Base-by-base conservation (phyloP, 2,113 vertebrate species). In the Pycnonotus jocosus region DNA sequence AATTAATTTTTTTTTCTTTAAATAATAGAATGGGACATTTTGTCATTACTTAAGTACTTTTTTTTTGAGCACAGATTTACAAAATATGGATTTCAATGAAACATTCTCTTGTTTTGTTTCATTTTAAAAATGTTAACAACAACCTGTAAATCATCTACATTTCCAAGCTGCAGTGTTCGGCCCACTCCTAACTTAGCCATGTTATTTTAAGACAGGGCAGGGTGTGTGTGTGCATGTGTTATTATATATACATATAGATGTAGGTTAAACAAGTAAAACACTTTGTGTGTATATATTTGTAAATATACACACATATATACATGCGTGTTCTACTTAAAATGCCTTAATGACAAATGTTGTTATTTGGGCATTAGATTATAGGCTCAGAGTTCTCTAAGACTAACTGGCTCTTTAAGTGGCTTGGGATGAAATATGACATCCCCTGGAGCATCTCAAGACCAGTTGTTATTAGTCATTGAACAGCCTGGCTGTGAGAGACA, bases 341-440 rank as follows among this genome's bases (percentile, higher is more conserved):
- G 51, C 54, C 60, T 95, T 95, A 88, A 95, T 94, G 84, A 65
- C 50, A 92, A 92, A 85, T 70, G 87, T 61, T 91, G 48, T 85
- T 90, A 86, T 94, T 94, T 91, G 78, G 54, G 74, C 81, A 82
- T 56, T 86, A 94, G 91, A 96, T 97, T 94, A 96, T 13, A 97
- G 95, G 82, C 94, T 95, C 24, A 38, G 86, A 50, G 76, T 45
- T 93, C 87, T 93, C 91, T 93, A 94, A 92, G 86, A 83, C 69
- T 81, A 93, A 70, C 94, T 93, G 82, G 60, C 91, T 96, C 53
- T 91, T 92, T 92, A 92, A 93, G 88, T 96, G 83, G 80, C 72
- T 97, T 95, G 88, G 33, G 83, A 86, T 93, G 86, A 95, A 97
- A 94, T 93, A 94, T n/a, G 20, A 88, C 76, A 88, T 93, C 24